Percentiles rank a stretch among this genome's conserved stretches.
These are phyloP conservation scores for Oeneis ivallda DNA, from an alignment of 2,888 invertebrate species.

Conservation along the genomic window DNA sequence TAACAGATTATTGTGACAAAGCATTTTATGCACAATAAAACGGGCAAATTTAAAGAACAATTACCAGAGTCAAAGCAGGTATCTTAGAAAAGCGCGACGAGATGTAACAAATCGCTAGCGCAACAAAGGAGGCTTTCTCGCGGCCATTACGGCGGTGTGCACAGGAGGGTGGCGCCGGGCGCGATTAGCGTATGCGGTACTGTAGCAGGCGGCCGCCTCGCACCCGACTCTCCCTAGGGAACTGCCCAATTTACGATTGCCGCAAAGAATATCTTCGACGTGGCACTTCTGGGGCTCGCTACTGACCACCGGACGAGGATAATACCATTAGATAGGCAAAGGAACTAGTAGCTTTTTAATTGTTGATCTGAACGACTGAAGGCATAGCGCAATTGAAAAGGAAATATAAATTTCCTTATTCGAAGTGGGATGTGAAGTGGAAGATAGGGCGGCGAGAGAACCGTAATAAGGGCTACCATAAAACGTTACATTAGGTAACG, in stretches of 20 bases:
- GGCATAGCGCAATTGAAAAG: slow-evolving; percentile 45
- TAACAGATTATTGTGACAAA: slow-evolving; percentile 77
- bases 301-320: slow-evolving; percentile 53
- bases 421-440: slow-evolving; percentile 51
- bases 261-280: slow-evolving; percentile 75
- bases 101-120: slow-evolving; percentile 77
- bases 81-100: slow-evolving; percentile 72
- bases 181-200: slow-evolving; percentile 72
- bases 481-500: slow-evolving; percentile 81
- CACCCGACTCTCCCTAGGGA: slow-evolving; percentile 52
- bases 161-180: slow-evolving; percentile 57
- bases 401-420: slow-evolving; percentile 63
- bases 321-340: slow-evolving; percentile 23
- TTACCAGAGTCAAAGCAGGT: slow-evolving; percentile 78
- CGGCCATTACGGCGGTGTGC: slow-evolving; percentile 75
- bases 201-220: slow-evolving; percentile 53
- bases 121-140: slow-evolving; percentile 80
- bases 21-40: slow-evolving; percentile 77
- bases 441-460: slow-evolving; percentile 48
- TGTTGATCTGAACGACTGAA: slow-evolving; percentile 3
- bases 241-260: slow-evolving; percentile 71
- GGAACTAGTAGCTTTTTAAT: slow-evolving; percentile 20
- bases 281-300: slow-evolving; percentile 67
- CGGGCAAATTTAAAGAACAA: slow-evolving; percentile 77
- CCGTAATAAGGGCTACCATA: slow-evolving; percentile 81